A percentile compares a stretch with the other conserved stretches of the same genome.
Evolutionary conservation across 2,113 vertebrate species (phyloP).

Genomic region (Ammospiza nelsoni): DNA sequence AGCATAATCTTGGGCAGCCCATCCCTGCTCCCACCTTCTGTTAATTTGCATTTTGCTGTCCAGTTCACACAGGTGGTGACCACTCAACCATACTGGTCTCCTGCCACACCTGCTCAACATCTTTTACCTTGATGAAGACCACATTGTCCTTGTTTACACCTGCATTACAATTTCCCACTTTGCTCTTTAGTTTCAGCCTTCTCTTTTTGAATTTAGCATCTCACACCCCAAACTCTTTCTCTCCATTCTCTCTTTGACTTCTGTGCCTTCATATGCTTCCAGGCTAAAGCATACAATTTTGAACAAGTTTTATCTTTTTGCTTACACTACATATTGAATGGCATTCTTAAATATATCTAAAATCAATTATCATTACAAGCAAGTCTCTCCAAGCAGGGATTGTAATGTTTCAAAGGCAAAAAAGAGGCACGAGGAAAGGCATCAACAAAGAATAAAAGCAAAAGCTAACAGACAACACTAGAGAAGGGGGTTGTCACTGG

Average conservation of each 20-base stretch:
- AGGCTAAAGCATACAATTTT: not conserved
- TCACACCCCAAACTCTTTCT: not conserved
- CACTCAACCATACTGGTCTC: not conserved
- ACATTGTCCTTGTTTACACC: not conserved
- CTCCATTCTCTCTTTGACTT: not conserved
- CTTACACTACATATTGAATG: not conserved
- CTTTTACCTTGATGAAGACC: not conserved
- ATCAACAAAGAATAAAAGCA: not conserved
- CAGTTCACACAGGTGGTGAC: not conserved
- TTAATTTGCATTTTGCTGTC: not conserved
- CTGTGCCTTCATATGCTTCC: not conserved
- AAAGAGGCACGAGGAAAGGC: not conserved
- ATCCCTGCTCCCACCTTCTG: not conserved
- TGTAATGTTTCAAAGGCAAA: not conserved
- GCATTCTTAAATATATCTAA: not conserved
- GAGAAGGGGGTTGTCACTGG: not conserved
- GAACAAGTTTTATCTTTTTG: not conserved
- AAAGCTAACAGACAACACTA: not conserved
- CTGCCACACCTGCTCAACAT: not conserved
- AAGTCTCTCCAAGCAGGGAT: not conserved
- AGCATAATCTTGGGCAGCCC: not conserved
- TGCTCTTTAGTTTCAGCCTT: not conserved
- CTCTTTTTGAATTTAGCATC: not conserved
- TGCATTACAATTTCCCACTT: not conserved
- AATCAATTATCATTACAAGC: not conserved